Evolutionary conservation across 2,113 vertebrate genomes (phyloP).

Genomic region (Himantopus leucocephalus): DNA sequence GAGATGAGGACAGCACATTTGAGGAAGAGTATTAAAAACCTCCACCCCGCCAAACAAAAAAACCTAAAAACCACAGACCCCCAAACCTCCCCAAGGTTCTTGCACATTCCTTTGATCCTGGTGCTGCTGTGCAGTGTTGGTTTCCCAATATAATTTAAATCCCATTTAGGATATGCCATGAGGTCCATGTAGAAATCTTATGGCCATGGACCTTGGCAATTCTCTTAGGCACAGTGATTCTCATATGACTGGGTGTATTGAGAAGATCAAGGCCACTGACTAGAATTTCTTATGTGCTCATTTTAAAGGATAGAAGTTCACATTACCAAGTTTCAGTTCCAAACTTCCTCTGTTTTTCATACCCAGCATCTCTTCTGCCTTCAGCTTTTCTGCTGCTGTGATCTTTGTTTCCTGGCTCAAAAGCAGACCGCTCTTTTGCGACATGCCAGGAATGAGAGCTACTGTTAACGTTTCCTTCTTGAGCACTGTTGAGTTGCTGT

Average conservation of each 20-base stretch:
- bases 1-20: background rate
- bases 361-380: background rate
- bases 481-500: background rate
- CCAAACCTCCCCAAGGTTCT: background rate
- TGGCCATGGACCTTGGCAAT: background rate
- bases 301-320: background rate
- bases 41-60: background rate
- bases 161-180: background rate
- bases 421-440: accelerated
- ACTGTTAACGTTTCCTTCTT: background rate
- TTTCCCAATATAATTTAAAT: background rate
- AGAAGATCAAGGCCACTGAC: background rate
- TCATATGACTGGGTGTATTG: background rate
- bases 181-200: background rate
- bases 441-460: background rate
- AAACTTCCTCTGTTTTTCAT: background rate
- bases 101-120: background rate
- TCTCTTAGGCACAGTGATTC: accelerated
- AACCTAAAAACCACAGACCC: background rate
- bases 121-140: background rate
- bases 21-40: background rate
- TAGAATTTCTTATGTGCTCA: background rate
- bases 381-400: background rate
- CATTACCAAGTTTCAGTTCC: background rate
- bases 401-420: background rate